Evolutionary conservation across 2,888 invertebrate genomes (phyloP).

Genomic region (Tetropium fuscum): DNA sequence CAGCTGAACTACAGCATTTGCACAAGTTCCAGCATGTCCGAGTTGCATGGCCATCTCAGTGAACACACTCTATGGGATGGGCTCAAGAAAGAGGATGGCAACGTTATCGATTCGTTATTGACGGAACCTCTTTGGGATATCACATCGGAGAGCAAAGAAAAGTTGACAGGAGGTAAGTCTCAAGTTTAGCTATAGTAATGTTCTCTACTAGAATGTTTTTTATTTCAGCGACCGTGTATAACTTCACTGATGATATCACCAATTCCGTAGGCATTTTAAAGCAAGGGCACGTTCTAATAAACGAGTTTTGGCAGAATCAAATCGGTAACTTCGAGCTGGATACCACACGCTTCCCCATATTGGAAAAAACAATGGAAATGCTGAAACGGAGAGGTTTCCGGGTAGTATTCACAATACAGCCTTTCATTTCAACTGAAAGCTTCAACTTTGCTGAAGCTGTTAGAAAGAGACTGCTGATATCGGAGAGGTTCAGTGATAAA

Average conservation of each 20-base stretch:
- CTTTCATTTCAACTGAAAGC: conserved; percentile 90
- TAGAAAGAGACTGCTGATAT: conserved; percentile 78
- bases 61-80: conserved; percentile 82
- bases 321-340: conserved; percentile 92
- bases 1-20: conserved; percentile 89
- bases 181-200: background rate
- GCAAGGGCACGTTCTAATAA: conserved; percentile 82
- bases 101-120: conserved; percentile 79
- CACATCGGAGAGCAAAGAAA: conserved; percentile 75
- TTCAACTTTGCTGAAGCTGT: conserved; percentile 85
- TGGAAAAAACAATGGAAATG: conserved; percentile 83
- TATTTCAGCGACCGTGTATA: conserved; percentile 72
- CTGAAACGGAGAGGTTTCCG: conserved; percentile 87
- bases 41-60: conserved; percentile 75
- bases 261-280: conserved; percentile 77
- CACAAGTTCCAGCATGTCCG: conserved; percentile 82
- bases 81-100: conserved; percentile 80
- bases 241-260: conserved; percentile 88
- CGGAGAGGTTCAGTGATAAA: conserved; percentile 82
- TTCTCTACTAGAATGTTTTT: conserved; percentile 1
- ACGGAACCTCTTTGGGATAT: conserved; percentile 92
- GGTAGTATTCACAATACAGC: conserved; percentile 90
- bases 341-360: conserved; percentile 78
- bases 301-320: conserved; percentile 86
- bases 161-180: conserved; percentile 71